phyloP scores from a whole-genome alignment of 2,113 vertebrate genomes.

The Cynoglossus semilaevis region DNA sequence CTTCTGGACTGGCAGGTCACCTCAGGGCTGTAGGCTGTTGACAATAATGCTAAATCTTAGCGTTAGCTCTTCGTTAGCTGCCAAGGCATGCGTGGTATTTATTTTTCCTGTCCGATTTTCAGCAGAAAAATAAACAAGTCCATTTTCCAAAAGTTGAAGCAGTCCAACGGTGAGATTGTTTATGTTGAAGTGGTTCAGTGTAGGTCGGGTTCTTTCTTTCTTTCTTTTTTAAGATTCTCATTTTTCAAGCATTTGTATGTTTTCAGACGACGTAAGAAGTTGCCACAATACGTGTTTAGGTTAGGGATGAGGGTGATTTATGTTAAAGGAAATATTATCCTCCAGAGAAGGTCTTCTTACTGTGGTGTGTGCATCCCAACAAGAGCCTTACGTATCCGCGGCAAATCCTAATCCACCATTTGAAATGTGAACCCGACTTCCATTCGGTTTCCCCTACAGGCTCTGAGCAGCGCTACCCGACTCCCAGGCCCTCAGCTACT shows the following conservation, averaged over 20 bases:
- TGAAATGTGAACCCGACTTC: constrained; percentile 63
- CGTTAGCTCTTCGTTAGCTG: too few species aligned
- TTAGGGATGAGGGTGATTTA: constrained; percentile 10
- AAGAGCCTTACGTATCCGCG: constrained; percentile 46
- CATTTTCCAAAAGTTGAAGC: neutral
- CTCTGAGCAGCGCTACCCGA: constrained; percentile 52
- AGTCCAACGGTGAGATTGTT: neutral
- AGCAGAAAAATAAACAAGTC: neutral
- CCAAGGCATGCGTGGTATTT: neutral
- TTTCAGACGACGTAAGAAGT: neutral
- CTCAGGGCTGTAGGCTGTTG: too few species aligned
- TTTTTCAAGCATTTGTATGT: neutral
- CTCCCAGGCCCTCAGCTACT: constrained; percentile 60
- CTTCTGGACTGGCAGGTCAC: too few species aligned
- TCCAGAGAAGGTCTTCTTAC: constrained; percentile 13
- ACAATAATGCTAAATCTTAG: too few species aligned
- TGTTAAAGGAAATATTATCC: constrained; percentile 10
- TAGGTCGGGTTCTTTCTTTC: neutral
- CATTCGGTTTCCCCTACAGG: constrained; percentile 56
- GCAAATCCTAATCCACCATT: constrained; percentile 59
- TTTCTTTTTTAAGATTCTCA: too few species aligned
- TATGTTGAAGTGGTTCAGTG: neutral
- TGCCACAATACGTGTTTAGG: neutral
- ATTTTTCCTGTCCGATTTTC: neutral
- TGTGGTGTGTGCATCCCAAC: constrained; percentile 26